phyloP scores from a whole-genome alignment of 2,797 vertebrate genomes.

The Acropternis orthonyx region DNA sequence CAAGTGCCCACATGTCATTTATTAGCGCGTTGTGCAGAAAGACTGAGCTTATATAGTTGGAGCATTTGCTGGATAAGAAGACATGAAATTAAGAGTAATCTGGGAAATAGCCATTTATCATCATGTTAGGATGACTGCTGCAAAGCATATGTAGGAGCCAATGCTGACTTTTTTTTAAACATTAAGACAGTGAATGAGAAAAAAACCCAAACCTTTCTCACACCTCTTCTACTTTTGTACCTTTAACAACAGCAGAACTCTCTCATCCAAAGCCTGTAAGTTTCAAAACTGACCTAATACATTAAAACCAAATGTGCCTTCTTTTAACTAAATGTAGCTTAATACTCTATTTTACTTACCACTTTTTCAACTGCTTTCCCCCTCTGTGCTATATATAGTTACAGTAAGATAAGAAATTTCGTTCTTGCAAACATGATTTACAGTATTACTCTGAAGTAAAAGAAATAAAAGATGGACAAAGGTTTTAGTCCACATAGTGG shows the following conservation, averaged over 20 bases:
- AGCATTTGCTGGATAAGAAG: not conserved
- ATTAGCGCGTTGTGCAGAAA: not conserved
- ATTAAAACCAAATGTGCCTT: not conserved
- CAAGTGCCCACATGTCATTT: not conserved
- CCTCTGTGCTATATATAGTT: not conserved
- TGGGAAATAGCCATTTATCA: not conserved
- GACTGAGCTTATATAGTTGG: not conserved
- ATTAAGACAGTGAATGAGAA: not conserved
- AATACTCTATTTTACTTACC: not conserved
- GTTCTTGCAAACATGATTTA: not conserved
- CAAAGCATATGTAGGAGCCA: not conserved
- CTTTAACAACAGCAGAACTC: not conserved
- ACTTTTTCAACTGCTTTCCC: not conserved
- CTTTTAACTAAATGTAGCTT: conserved; percentile 40
- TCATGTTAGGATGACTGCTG: not conserved
- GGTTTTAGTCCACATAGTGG: not conserved
- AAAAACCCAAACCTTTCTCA: not conserved
- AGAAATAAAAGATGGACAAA: not conserved
- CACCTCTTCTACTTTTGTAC: not conserved
- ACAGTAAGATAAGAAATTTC: conserved; percentile 21
- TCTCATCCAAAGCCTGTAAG: not conserved
- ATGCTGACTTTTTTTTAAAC: not conserved
- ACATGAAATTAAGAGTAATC: not conserved
- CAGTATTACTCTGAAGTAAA: not conserved
- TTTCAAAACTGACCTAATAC: conserved; percentile 38